These are phyloP conservation scores for Drosophila pseudotalamancana DNA, from an alignment of 2,888 invertebrate genomes.

Conservation along the genomic window DNA sequence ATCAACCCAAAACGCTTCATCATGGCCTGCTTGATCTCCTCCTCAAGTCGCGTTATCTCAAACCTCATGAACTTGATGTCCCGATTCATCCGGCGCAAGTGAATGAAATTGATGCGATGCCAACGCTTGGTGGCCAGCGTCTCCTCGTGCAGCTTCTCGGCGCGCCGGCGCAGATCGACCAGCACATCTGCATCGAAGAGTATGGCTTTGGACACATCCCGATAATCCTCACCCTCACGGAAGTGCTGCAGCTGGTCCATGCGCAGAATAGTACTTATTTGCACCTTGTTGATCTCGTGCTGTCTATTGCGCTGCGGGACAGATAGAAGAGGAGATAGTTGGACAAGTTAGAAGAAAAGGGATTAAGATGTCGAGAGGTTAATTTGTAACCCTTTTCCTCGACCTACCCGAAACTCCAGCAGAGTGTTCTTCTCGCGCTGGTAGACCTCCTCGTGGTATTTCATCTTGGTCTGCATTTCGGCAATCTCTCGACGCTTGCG, in stretches of 20 bases:
- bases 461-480: constrained; percentile 86
- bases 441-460: constrained; percentile 86
- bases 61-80: constrained; percentile 89
- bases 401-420: constrained; percentile 87
- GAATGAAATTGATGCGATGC: constrained; percentile 88
- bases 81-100: constrained; percentile 89
- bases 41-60: constrained; percentile 86
- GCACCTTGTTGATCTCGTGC: constrained; percentile 90
- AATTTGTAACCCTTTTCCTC: too few relatives aligned
- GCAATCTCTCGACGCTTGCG: constrained; percentile 87
- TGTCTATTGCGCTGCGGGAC: constrained; percentile 87
- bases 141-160: constrained; percentile 88
- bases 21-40: constrained; percentile 85
- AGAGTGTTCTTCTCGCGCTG: constrained; percentile 87
- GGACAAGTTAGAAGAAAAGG: background rate
- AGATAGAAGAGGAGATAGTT: too few relatives aligned
- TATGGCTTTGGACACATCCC: constrained; percentile 85
- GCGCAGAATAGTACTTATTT: constrained; percentile 88
- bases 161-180: constrained; percentile 86
- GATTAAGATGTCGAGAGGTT: background rate
- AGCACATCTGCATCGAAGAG: constrained; percentile 88
- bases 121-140: constrained; percentile 87
- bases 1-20: constrained; percentile 86
- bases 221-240: constrained; percentile 84
- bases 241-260: constrained; percentile 89